A percentile compares a stretch with the other conserved stretches of the same genome.
Conservation (phyloP, 2,888 invertebrate genomes). For the Petrolisthes manimaculis region DNA sequence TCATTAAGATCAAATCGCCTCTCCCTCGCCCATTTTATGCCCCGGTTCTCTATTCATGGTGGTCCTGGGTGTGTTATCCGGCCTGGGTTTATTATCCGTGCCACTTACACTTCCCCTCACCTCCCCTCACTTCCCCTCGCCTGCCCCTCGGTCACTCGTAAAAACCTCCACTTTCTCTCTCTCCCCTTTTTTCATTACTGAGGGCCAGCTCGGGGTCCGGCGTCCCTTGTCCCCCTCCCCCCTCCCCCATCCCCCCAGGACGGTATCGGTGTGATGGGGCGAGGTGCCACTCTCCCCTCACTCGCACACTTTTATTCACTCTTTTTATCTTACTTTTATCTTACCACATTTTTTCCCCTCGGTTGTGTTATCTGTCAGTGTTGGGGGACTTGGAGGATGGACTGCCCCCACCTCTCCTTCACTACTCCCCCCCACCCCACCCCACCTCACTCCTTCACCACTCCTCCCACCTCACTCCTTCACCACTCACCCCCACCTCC, state of each 20-base stretch:
- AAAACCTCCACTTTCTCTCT: constrained; percentile 60
- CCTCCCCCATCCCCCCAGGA: constrained; percentile 28
- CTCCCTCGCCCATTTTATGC: constrained; percentile 34
- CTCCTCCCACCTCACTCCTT: neutral
- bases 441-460: neutral
- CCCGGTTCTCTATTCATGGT: constrained; percentile 46
- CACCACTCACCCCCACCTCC: neutral
- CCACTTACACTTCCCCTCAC: constrained; percentile 37
- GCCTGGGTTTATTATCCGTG: constrained; percentile 50
- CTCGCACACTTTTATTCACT: constrained; percentile 49
- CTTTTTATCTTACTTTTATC: constrained; percentile 52
- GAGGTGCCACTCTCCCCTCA: constrained; percentile 38
- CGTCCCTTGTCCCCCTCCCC: neutral
- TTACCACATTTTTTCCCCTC: constrained; percentile 44
- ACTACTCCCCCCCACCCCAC: neutral
- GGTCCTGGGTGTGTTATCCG: constrained; percentile 30
- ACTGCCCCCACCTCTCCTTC: neutral
- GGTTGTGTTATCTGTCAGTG: constrained; percentile 39
- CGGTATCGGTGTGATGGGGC: constrained; percentile 53
- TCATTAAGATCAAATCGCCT: constrained; percentile 48
- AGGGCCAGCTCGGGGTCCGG: constrained; percentile 36
- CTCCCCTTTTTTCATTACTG: constrained; percentile 57
- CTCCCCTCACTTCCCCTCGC: constrained; percentile 38
- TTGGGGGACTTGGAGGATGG: constrained; percentile 13
- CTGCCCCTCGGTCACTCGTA: constrained; percentile 60